Conservation (phyloP, 2,888 invertebrate genomes). For the Tetragnatha montana region DNA sequence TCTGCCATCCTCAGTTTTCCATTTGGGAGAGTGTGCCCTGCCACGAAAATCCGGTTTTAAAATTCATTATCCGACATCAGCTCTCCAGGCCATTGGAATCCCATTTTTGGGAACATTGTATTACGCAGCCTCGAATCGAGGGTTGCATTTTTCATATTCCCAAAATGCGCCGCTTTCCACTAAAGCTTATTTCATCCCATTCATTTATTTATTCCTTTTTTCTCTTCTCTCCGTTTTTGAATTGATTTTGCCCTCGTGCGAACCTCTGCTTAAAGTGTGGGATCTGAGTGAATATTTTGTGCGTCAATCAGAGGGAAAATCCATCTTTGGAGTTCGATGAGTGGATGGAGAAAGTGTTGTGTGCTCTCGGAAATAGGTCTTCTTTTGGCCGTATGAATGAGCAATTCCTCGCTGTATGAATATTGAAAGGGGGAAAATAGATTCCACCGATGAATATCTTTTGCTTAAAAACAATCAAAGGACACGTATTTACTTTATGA, state of each 20-base stretch:
- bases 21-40: slow-evolving; percentile 18
- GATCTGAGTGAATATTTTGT: not conserved
- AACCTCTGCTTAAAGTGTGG: not conserved
- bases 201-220: slow-evolving; percentile 34
- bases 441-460: too few species aligned
- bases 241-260: not conserved
- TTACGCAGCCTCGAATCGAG: slow-evolving; percentile 14
- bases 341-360: not conserved
- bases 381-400: not conserved
- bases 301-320: not conserved
- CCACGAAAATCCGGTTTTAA: slow-evolving; percentile 38
- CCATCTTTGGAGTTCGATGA: not conserved
- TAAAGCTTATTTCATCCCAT: slow-evolving; percentile 15
- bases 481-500: too few species aligned
- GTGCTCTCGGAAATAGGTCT: not conserved
- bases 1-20: slow-evolving; percentile 31
- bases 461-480: too few species aligned
- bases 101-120: slow-evolving; percentile 33
- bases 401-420: not conserved
- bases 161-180: not conserved
- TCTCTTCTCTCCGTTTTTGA: slow-evolving; percentile 1
- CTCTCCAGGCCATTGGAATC: slow-evolving; percentile 2
- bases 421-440: too few species aligned
- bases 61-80: slow-evolving; percentile 35
- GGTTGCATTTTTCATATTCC: slow-evolving; percentile 26